Evolutionary conservation across 2,888 invertebrate genomes (phyloP).

Genomic region (Rambutsinella grinnellia): DNA sequence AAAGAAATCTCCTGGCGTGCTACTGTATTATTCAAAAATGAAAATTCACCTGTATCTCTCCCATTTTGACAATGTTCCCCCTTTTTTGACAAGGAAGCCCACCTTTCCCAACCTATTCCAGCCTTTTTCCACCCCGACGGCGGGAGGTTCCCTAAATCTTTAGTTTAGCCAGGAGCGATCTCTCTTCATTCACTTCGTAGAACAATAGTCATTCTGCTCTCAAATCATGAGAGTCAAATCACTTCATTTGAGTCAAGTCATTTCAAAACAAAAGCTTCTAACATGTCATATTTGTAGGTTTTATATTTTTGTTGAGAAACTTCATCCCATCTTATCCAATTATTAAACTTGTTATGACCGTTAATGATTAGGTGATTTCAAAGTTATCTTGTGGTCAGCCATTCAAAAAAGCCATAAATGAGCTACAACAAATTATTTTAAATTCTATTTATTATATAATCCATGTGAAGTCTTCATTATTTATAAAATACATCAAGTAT

Average conservation of each 20-base stretch:
- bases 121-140: conserved; percentile 64
- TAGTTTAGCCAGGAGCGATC: conserved; percentile 53
- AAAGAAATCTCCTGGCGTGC: conserved; percentile 6
- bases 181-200: not conserved
- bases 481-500: no score
- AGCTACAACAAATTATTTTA: no score
- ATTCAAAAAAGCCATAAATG: no score
- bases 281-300: no score
- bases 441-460: no score
- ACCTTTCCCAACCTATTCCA: conserved; percentile 64
- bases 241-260: not conserved
- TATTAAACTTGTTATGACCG: no score
- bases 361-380: no score
- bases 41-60: not conserved
- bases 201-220: conserved; percentile 8
- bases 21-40: not conserved
- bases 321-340: no score
- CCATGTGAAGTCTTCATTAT: no score
- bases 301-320: no score
- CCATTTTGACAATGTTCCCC: no score
- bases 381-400: no score
- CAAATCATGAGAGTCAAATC: conserved; percentile 8
- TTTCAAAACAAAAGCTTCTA: not conserved
- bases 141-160: conserved; percentile 55
- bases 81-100: conserved; percentile 57